A percentile compares a stretch with the other conserved stretches of the same genome.
phyloP scores from a whole-genome alignment of 92 coral and sea anemone species.

The Virgularia gustaviana region DNA sequence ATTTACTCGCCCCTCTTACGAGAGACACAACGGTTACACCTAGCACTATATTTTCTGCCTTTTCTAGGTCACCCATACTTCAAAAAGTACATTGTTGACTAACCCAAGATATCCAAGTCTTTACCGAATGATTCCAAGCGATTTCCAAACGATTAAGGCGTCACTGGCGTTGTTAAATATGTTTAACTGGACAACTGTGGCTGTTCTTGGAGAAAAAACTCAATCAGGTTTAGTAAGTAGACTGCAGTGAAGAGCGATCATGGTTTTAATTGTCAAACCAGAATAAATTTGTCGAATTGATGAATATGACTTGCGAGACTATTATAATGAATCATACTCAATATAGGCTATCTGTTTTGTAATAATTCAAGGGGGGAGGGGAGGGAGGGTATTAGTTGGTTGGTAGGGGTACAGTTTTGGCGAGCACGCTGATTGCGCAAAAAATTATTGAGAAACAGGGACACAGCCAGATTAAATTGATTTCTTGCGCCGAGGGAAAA shows the following conservation, averaged over 20 bases:
- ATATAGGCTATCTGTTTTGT: no score
- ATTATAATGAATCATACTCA: no score
- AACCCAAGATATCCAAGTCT: conserved; percentile 72
- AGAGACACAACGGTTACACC: background rate
- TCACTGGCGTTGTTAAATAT: conserved; percentile 73
- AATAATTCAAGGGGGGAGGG: no score
- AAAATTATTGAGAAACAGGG: no score
- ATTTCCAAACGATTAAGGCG: conserved; percentile 84
- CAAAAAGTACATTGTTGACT: conserved; percentile 75
- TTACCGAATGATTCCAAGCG: conserved; percentile 84
- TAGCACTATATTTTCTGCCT: background rate
- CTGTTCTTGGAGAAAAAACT: conserved; percentile 73
- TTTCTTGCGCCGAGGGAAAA: no score
- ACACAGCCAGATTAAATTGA: no score
- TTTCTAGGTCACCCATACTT: conserved; percentile 78
- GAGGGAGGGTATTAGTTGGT: no score
- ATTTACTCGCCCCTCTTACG: background rate
- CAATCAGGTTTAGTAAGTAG: conserved; percentile 66
- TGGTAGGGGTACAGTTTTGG: no score
- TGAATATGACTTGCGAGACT: conserved; percentile 2
- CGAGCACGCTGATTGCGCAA: no score
- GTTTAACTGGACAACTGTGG: conserved; percentile 79
- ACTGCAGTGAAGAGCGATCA: background rate
- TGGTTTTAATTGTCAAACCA: background rate
- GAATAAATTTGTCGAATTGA: background rate